Evolutionary conservation across 2,888 invertebrate species (phyloP).

Genomic region (Operophtera brumata): DNA sequence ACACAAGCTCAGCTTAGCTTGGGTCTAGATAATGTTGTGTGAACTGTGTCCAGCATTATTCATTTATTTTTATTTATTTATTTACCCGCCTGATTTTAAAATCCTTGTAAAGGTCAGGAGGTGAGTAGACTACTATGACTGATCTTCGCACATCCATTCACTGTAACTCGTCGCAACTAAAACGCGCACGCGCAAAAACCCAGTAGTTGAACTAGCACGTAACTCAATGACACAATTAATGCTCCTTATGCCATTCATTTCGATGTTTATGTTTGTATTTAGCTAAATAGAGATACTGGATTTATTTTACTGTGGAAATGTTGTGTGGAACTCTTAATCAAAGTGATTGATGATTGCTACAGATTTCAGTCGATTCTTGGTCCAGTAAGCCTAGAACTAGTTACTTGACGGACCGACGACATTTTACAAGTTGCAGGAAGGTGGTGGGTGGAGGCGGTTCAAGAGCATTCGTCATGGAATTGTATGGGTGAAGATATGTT

Average conservation of each 20-base stretch:
- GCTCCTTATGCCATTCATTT: constrained; percentile 22
- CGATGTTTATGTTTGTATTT: constrained; percentile 28
- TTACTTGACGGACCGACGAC: background rate
- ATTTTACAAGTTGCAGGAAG: too few relatives aligned
- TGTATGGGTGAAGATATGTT: too few relatives aligned
- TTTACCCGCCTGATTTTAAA: too few relatives aligned
- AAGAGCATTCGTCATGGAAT: too few relatives aligned
- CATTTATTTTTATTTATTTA: too few relatives aligned
- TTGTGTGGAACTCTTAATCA: background rate
- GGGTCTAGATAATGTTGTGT: too few relatives aligned
- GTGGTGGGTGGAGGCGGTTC: too few relatives aligned
- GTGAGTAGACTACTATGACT: too few relatives aligned
- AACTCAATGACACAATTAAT: constrained; percentile 39
- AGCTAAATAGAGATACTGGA: constrained; percentile 21
- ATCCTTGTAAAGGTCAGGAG: too few relatives aligned
- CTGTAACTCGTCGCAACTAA: constrained; percentile 39
- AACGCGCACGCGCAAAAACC: constrained; percentile 39
- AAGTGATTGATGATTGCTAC: background rate
- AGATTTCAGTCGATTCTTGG: background rate
- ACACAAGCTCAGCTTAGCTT: too few relatives aligned
- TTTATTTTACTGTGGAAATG: constrained; percentile 15
- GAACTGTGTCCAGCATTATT: too few relatives aligned
- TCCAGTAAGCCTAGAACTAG: background rate
- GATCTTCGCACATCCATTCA: constrained; percentile 3
- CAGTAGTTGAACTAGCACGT: constrained; percentile 34